Evolutionary conservation across 2,797 vertebrate genomes (phyloP).

Genomic region (Limnodromus scolopaceus): DNA sequence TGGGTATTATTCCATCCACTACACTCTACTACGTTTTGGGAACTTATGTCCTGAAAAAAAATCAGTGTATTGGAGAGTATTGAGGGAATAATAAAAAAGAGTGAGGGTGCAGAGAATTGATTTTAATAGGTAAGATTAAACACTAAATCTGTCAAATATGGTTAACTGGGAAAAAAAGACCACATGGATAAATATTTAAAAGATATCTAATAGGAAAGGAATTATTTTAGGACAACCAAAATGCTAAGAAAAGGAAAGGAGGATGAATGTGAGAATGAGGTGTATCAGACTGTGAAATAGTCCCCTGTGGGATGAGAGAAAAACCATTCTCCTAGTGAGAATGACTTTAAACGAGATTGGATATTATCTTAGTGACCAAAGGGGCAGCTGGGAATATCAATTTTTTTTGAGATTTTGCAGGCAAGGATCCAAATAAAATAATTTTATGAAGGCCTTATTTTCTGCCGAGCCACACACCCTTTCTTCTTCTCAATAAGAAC

Average conservation of each 20-base stretch:
- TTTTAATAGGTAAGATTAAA: slow-evolving; percentile 19
- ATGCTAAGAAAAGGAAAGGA: not conserved
- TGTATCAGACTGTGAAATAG: slow-evolving; percentile 17
- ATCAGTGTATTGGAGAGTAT: not conserved
- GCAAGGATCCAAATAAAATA: slow-evolving; percentile 7
- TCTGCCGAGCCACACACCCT: not conserved
- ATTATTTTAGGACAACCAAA: slow-evolving; percentile 13
- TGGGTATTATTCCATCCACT: not conserved
- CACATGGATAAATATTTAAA: not conserved
- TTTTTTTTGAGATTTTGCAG: slow-evolving; percentile 3
- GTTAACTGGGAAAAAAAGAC: not conserved
- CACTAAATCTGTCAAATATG: not conserved
- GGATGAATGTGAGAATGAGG: not conserved
- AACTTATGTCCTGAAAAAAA: not conserved
- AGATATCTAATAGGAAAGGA: not conserved
- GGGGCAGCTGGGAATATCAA: not conserved
- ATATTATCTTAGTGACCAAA: not conserved
- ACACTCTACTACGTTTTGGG: not conserved
- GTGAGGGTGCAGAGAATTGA: not conserved
- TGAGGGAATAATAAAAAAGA: not conserved
- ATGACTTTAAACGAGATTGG: not conserved
- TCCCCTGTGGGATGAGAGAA: not conserved
- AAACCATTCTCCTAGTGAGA: not conserved
- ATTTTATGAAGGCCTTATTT: not conserved
- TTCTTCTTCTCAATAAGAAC: not conserved